Conservation (phyloP, 2,797 vertebrate species). For the Pteropus rufus region DNA sequence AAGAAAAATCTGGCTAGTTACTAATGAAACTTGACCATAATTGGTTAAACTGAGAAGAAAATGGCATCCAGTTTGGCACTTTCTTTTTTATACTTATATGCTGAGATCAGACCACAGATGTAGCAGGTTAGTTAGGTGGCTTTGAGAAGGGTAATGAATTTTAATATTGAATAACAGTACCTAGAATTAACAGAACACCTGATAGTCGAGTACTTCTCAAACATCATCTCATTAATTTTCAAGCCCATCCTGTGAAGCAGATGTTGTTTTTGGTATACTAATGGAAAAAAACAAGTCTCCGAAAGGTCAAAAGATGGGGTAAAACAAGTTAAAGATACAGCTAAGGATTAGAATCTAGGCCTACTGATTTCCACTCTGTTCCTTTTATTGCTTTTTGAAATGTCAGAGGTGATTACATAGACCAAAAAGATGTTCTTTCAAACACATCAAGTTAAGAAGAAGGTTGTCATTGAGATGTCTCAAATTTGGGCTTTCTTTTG, state of each 20-base stretch:
- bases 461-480: neutral
- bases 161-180: slow-evolving; percentile 68
- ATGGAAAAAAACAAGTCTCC: slow-evolving; percentile 68
- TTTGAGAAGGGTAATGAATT: slow-evolving; percentile 65
- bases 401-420: slow-evolving; percentile 60
- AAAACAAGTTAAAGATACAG: slow-evolving; percentile 65
- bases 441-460: slow-evolving; percentile 19
- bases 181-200: slow-evolving; percentile 74
- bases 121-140: slow-evolving; percentile 44
- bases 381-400: slow-evolving; percentile 63
- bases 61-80: slow-evolving; percentile 28
- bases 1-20: slow-evolving; percentile 29
- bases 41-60: slow-evolving; percentile 48
- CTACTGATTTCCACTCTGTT: slow-evolving; percentile 47
- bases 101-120: slow-evolving; percentile 57
- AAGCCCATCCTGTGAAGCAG: slow-evolving; percentile 71
- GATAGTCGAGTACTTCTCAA: slow-evolving; percentile 72
- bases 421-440: slow-evolving; percentile 51
- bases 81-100: slow-evolving; percentile 59
- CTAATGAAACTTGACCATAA: slow-evolving; percentile 24
- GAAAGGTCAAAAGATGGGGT: slow-evolving; percentile 73
- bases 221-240: slow-evolving; percentile 75
- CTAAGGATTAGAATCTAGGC: slow-evolving; percentile 66
- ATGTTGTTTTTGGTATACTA: slow-evolving; percentile 75
- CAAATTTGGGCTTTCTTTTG: neutral